Evolutionary conservation across 2,113 vertebrate genomes (phyloP), one percentile per base, ranked within the genome.

Genomic region (Lagopus muta): DNA sequence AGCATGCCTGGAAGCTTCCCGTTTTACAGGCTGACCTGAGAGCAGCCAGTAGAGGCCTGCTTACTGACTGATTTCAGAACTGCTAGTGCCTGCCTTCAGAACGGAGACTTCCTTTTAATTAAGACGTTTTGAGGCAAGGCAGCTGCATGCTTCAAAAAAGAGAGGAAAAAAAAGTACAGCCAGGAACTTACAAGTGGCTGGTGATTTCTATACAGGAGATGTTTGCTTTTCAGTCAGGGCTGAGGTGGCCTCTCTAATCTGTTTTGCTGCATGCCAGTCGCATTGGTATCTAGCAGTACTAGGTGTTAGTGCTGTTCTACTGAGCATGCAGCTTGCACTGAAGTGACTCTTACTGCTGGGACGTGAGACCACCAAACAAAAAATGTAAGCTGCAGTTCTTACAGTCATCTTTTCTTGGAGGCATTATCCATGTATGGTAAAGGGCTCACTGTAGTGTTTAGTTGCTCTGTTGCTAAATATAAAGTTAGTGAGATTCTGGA

Each of bases 401-500:
- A 30, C 83, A 69, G 73, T 73, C n/a, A 11, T 67, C 42, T 90
- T 94, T 96, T 93, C 73, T 90, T 75, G 82, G 73, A 90, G 80
- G 43, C 90, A 65, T 40, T 83, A 55, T 47, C 96, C 95, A 81
- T 96, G 76, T 93, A 94, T 95, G 95, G 95, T 90, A 86, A 95
- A 75, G 88, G 82, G 67, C 86, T 92, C 4, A 2, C 82, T 90
- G 65, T 78, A 77, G 79, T 57, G 42, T 27, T 85, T 6, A 8
- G 76, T 90, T 91, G 32, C 32, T 66, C 18, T 43, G 42, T 43
- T 57, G 65, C 93, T 96, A 96, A 96, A 95, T 96, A 95, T 96
- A 95, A 95, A 95, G 52, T 65, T 70, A 50, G 72, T 66, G 70
- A 86, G 61, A 78, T 81, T 95, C 76, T 95, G 76, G 69, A 95